These are phyloP conservation scores for Agrenia bidenticulata DNA, from an alignment of 2,888 invertebrate species.

Conservation along the genomic window DNA sequence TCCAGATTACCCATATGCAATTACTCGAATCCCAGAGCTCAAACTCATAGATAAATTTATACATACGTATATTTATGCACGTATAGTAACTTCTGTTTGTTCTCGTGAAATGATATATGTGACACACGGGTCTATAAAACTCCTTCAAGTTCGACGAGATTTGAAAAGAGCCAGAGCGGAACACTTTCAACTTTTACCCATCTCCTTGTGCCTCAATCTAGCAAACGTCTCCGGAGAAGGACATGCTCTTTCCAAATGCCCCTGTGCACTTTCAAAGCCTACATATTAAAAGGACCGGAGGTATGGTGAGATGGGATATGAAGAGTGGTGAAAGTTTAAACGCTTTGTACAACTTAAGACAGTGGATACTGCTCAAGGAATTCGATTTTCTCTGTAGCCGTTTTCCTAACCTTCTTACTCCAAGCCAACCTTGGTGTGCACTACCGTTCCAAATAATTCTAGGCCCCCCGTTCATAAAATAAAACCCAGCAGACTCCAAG, in stretches of 20 bases:
- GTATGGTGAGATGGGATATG: constrained; percentile 29
- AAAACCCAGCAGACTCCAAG: too few species aligned
- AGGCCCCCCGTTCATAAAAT: too few species aligned
- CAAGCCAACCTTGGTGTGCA: too few species aligned
- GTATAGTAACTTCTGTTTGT: too few species aligned
- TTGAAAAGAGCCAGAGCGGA: constrained; percentile 8
- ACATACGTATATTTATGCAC: too few species aligned
- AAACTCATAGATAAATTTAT: too few species aligned
- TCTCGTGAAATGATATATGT: neutral
- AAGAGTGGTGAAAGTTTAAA: constrained; percentile 29
- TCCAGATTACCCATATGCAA: too few species aligned
- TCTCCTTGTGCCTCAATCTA: too few species aligned
- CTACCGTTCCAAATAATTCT: too few species aligned
- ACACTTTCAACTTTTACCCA: neutral
- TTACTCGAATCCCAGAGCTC: too few species aligned
- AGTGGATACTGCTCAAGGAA: constrained; percentile 32
- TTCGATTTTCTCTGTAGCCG: constrained; percentile 38
- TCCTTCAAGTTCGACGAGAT: neutral
- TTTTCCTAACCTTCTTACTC: constrained; percentile 18
- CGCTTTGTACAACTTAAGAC: constrained; percentile 28
- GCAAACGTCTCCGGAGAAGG: neutral
- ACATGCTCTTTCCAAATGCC: neutral
- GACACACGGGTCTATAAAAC: neutral
- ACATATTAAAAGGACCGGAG: constrained; percentile 14
- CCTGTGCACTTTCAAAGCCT: too few species aligned